Base-by-base conservation (phyloP, 2,888 invertebrate genomes). In the Tetragnatha montana region DNA sequence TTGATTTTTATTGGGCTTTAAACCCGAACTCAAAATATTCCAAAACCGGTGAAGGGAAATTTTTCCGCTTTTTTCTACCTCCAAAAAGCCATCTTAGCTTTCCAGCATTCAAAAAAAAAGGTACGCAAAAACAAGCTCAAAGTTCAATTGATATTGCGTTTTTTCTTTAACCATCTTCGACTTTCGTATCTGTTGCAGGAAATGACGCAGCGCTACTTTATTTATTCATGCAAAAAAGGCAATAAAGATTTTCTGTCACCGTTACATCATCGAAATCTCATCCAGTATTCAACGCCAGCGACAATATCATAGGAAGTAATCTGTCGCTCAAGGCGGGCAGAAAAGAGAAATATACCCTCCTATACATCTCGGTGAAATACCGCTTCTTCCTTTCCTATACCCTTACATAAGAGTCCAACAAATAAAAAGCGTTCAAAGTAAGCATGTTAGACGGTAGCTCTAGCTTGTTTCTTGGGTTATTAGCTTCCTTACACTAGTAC, bases 181-280 rank as follows among this genome's bases (percentile, higher is more conserved):
- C 76, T 76, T 80, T 86, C 86, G 74, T 49, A 22, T 74, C 70
- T 85, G 76, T 47, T 82, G 87, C 87, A 87, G 87, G 87, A 87
- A 87, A 87, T 87, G 87, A 82, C 51, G 81, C 87, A 87, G 81
- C 70, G 82, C 76, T 87, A 87, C 81, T 82, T 87, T 87, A 87
- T 82, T 87, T 87, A 87, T 87, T 87, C 87, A 87, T 87, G 87
- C 76, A 87, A 78, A 87, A 87, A 82, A 87, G 81, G 87, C 81
- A 82, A 82, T 82, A 87, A 87, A 82, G 87, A 87, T 87, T 87
- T 87, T 81, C 87, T 87, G 87, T 87, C 81, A 87, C 70, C 70
- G 76, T 73, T 87, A 82, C 87, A 87, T 87, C 87, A 87, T 87
- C 81, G 87, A 82, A 87, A 82, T 71, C 87, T 82, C 87, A 87